Conservation (phyloP, 2,113 vertebrate genomes). For the Heteronetta atricapilla region DNA sequence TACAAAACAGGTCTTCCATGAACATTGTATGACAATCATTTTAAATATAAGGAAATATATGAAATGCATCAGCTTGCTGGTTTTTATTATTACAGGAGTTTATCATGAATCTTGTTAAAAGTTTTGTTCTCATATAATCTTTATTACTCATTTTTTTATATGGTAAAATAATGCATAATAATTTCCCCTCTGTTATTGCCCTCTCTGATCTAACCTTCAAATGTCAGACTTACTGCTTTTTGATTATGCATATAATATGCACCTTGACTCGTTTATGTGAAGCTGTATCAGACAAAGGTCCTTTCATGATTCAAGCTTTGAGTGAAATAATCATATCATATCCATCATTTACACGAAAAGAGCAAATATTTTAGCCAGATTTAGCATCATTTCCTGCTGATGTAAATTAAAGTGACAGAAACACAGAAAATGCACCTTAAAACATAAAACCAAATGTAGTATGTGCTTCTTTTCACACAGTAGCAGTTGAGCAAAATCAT, state of each 20-base stretch:
- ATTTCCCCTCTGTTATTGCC: slow-evolving; percentile 46
- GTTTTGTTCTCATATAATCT: not conserved
- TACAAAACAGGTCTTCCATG: not conserved
- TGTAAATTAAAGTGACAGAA: slow-evolving; percentile 27
- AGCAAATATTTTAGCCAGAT: not conserved
- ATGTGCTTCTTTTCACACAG: not conserved
- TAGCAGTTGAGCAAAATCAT: not conserved
- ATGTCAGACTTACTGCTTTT: slow-evolving; percentile 65
- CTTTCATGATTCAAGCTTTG: slow-evolving; percentile 31
- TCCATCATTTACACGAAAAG: slow-evolving; percentile 23
- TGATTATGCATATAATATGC: slow-evolving; percentile 52
- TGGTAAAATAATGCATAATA: slow-evolving; percentile 55
- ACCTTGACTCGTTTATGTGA: slow-evolving; percentile 44
- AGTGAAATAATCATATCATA: slow-evolving; percentile 42
- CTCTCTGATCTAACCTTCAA: slow-evolving; percentile 72
- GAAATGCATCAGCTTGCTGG: not conserved
- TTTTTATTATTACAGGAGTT: slow-evolving; percentile 35
- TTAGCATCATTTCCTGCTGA: not conserved
- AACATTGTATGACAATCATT: not conserved
- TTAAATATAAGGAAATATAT: slow-evolving; percentile 16
- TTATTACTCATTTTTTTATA: slow-evolving; percentile 13
- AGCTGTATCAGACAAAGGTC: slow-evolving; percentile 44
- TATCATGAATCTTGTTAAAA: slow-evolving; percentile 28
- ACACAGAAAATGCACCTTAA: not conserved
- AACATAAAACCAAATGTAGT: not conserved